Percentiles rank a stretch among this genome's conserved stretches.
These are phyloP conservation scores for Acheta domesticus DNA, from an alignment of 2,888 invertebrate genomes.

Conservation along the genomic window DNA sequence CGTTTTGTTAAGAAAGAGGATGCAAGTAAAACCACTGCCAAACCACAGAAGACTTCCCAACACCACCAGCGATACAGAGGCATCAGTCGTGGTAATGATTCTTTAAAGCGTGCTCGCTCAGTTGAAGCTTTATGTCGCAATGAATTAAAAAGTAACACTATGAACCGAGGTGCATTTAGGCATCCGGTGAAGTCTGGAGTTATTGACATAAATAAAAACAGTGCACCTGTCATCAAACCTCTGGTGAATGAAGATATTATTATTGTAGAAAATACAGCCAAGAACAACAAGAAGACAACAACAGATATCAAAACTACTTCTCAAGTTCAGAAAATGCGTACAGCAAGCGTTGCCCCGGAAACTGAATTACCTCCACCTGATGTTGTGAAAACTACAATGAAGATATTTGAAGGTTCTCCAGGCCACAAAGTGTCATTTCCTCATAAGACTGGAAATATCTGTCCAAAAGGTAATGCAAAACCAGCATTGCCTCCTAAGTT, in stretches of 20 bases:
- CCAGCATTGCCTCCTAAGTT: conserved; percentile 46
- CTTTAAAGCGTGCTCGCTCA: conserved; percentile 79
- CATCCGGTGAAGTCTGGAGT: conserved; percentile 19
- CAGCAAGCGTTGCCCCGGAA: conserved; percentile 56
- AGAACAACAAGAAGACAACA: conserved; percentile 23
- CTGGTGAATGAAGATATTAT: conserved; percentile 43
- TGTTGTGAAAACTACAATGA: conserved; percentile 79
- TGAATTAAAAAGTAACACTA: conserved; percentile 26
- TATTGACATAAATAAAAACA: conserved; percentile 28
- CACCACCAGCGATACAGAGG: conserved; percentile 36
- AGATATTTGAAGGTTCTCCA: conserved; percentile 68
- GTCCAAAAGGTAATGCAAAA: conserved; percentile 46
- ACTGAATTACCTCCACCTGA: conserved; percentile 84
- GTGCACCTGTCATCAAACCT: conserved; percentile 29
- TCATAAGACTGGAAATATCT: not conserved
- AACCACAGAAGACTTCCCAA: conserved; percentile 26
- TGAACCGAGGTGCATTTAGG: not conserved
- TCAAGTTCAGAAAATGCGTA: conserved; percentile 26
- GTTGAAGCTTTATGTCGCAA: conserved; percentile 74
- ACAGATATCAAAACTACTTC: conserved; percentile 1
- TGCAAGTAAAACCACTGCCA: conserved; percentile 29
- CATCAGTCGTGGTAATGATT: conserved; percentile 55
- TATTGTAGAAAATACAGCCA: conserved; percentile 43
- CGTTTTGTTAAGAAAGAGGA: conserved; percentile 33
- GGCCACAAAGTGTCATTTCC: not conserved